Evolutionary conservation across 2,797 vertebrate genomes (phyloP).

Genomic region (Danio aesculapii): DNA sequence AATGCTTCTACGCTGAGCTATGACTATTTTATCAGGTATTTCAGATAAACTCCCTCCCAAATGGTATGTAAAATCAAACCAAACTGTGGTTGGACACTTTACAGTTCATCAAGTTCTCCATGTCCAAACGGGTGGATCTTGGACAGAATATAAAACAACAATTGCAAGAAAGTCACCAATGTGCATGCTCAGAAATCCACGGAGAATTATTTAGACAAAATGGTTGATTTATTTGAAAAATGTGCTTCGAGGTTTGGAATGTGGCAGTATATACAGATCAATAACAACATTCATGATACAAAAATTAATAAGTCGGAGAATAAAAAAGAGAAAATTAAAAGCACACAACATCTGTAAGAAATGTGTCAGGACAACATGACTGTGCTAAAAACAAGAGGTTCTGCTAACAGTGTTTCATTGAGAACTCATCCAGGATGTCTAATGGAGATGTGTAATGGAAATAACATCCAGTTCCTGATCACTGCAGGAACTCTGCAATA

Average conservation of each 20-base stretch:
- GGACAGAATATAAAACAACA: neutral
- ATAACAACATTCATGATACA: neutral
- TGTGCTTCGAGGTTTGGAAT: slow-evolving; percentile 46
- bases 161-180: neutral
- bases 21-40: neutral
- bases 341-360: neutral
- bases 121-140: neutral
- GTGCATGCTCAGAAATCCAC: neutral
- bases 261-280: slow-evolving; percentile 25
- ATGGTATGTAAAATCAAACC: neutral
- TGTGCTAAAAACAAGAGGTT: neutral
- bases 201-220: slow-evolving; percentile 1
- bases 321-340: neutral
- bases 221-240: slow-evolving; percentile 53
- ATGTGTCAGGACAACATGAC: neutral
- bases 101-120: no score
- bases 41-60: neutral
- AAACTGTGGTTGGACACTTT: neutral
- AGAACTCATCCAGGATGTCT: neutral
- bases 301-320: neutral
- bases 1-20: neutral
- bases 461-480: slow-evolving; percentile 47
- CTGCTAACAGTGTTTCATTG: slow-evolving; percentile 11
- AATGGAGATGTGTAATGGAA: neutral
- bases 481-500: slow-evolving; percentile 61